Evolutionary conservation across 1,140 invertebrate species (phyloP).

Genomic region (Cyclargus thomasi): DNA sequence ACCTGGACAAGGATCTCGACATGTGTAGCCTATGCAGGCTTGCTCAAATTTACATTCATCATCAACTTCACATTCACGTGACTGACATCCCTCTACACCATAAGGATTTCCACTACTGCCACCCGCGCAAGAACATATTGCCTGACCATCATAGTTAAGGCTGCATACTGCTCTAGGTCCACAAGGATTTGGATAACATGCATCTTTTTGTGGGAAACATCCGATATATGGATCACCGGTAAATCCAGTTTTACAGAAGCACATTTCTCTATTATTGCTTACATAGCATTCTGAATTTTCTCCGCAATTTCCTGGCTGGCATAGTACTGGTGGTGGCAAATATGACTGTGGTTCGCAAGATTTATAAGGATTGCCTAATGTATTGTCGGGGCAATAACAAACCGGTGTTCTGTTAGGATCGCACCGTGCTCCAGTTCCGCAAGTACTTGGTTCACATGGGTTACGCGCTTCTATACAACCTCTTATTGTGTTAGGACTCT

Average conservation of each 20-base stretch:
- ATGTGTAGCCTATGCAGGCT: slow-evolving; percentile 86
- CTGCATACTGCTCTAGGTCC: slow-evolving; percentile 84
- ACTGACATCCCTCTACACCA: slow-evolving; percentile 80
- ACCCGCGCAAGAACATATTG: slow-evolving; percentile 83
- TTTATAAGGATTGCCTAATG: slow-evolving; percentile 86
- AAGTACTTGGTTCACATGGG: slow-evolving; percentile 88
- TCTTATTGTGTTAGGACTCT: slow-evolving; percentile 90
- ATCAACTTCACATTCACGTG: slow-evolving; percentile 85
- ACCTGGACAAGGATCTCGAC: slow-evolving; percentile 87
- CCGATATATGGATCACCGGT: slow-evolving; percentile 84
- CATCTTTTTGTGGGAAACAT: slow-evolving; percentile 80
- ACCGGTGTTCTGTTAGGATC: slow-evolving; percentile 84
- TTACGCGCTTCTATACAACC: slow-evolving; percentile 86
- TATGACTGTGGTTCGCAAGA: slow-evolving; percentile 77
- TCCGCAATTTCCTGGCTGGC: slow-evolving; percentile 86
- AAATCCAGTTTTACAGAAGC: slow-evolving; percentile 86
- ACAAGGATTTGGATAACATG: slow-evolving; percentile 86
- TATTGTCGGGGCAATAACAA: slow-evolving; percentile 86
- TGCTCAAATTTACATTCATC: slow-evolving; percentile 81
- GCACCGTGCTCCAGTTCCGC: slow-evolving; percentile 86
- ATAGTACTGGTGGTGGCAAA: slow-evolving; percentile 76
- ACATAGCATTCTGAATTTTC: slow-evolving; percentile 88
- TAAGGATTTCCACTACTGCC: slow-evolving; percentile 87
- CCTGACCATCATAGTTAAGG: slow-evolving; percentile 79
- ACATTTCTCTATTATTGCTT: slow-evolving; percentile 83